Percentiles rank a stretch among this genome's conserved stretches.
Conservation (phyloP, 2,888 invertebrate species). For the Nezara viridula region DNA sequence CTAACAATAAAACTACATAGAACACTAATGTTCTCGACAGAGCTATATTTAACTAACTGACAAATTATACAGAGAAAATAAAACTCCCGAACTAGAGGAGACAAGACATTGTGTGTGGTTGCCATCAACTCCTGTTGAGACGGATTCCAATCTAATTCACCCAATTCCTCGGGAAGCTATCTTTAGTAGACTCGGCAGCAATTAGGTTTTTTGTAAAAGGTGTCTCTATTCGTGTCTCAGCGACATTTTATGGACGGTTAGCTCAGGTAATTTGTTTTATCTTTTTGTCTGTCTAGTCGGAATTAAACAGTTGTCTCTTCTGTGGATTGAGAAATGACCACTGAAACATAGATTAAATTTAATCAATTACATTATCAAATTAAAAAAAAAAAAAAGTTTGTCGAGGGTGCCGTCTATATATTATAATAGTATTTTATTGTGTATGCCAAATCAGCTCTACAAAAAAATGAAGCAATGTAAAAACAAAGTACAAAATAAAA, state of each 20-base stretch:
- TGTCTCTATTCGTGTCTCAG: background rate
- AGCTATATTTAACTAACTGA: background rate
- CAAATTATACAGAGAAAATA: background rate
- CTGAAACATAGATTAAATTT: background rate
- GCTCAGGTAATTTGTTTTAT: background rate
- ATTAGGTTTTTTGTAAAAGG: constrained; percentile 3
- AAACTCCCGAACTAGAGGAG: background rate
- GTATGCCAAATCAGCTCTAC: too few relatives aligned
- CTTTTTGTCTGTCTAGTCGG: background rate
- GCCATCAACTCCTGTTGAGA: background rate
- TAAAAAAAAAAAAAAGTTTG: too few relatives aligned
- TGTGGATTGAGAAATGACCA: background rate
- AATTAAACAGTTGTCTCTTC: background rate
- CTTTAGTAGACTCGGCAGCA: background rate
- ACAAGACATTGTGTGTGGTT: background rate
- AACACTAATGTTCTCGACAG: background rate
- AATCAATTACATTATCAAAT: background rate
- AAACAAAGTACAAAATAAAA: too few relatives aligned
- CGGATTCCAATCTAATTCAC: background rate
- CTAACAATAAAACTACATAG: background rate
- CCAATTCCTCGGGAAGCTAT: background rate
- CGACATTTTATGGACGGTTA: constrained; percentile 20
- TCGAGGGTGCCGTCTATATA: too few relatives aligned
- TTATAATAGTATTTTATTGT: too few relatives aligned
- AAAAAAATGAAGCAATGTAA: too few relatives aligned